Base-by-base conservation (phyloP, 2,797 vertebrate species). In the Chlorospingus semifuscus region DNA sequence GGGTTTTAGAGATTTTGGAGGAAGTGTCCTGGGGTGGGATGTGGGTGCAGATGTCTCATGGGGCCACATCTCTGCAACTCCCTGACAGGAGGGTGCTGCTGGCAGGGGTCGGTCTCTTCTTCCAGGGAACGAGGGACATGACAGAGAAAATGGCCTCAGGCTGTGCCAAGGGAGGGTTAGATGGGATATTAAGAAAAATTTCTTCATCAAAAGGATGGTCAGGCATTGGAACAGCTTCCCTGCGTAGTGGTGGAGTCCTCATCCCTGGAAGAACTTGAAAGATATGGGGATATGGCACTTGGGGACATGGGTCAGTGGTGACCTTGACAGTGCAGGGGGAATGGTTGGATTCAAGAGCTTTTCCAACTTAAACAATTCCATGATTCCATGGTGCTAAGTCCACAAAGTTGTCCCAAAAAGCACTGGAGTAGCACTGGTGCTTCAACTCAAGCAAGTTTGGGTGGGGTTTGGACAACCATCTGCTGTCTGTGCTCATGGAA, bases 21-120 rank as follows among this genome's bases (percentile, higher is more conserved):
- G 14, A 46, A 44, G 41, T 3, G 19, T 5, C 30, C 30, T 13
- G 12, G 19, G 44, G 49, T 50, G 26, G 32, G 15, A 19, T 36
- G 24, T 52, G 44, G 53, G n/a, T 39, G 60, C 19, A 34, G 66
- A 2, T 19, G 11, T 61, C 5, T 70, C 15, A 2, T 32, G 72
- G 42, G 32, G 23, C 2, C 2, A 7, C 0, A 1, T 32, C 29
- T 24, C 29, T 8, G 6, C 7, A 17, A 2, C 12, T 52, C 17
- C 52, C n/a, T 59, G 52, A 44, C 8, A 23, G n/a, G n/a, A 89
- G 18, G 9, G 42, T 57, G 44, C 15, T 27, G 57, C 24, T 36
- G 16, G 29, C 20, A 7, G 6, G 21, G n/a, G 10, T 70, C 0
- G 0, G 17, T 27, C 23, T 39, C 50, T 60, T 42, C 71, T 70